Percentiles rank a stretch among this genome's conserved stretches.
Evolutionary conservation across 2,113 vertebrate genomes (phyloP).

Genomic region (Meleagris gallopavo): DNA sequence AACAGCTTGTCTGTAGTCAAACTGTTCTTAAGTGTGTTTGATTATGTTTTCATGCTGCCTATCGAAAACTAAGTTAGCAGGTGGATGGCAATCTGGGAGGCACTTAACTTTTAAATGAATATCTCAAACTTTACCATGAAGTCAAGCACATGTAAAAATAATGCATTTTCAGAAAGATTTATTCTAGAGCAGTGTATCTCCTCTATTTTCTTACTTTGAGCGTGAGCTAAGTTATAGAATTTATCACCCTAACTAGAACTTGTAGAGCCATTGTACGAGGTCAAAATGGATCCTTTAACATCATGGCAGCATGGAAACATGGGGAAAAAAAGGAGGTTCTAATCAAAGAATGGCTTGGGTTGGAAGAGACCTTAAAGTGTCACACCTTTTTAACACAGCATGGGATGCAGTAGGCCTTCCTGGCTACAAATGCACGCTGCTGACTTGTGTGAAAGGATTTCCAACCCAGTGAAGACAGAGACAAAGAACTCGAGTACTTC

Average conservation of each 20-base stretch:
- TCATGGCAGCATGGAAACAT: background rate
- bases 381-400: too few relatives aligned
- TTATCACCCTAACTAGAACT: background rate
- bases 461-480: too few relatives aligned
- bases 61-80: background rate
- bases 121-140: fast-evolving
- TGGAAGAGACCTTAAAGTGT: too few relatives aligned
- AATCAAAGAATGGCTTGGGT: background rate
- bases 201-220: background rate
- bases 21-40: background rate
- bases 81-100: background rate
- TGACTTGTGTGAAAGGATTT: too few relatives aligned
- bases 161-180: background rate
- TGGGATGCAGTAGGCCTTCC: too few relatives aligned
- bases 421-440: too few relatives aligned
- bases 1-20: background rate
- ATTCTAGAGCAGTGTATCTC: background rate
- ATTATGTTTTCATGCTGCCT: background rate
- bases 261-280: background rate
- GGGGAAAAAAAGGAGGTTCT: background rate
- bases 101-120: background rate
- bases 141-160: background rate
- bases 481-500: too few relatives aligned
- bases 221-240: background rate
- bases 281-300: background rate